These are phyloP conservation scores for Rostratula benghalensis DNA, from an alignment of 2,113 vertebrate species.

Conservation along the genomic window DNA sequence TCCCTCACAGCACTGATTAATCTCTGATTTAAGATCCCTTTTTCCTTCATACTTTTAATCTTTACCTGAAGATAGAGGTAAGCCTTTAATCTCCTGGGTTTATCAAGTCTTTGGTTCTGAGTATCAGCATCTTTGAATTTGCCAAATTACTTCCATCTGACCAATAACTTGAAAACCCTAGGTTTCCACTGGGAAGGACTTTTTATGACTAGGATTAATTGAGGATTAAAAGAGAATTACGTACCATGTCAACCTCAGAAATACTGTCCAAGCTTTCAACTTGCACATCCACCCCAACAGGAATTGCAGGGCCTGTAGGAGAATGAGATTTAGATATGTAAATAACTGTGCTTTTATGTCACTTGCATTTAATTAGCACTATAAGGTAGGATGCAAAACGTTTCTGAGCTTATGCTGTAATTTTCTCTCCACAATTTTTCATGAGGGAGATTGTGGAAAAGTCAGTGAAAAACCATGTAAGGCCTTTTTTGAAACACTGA, in stretches of 20 bases:
- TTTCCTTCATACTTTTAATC: not conserved
- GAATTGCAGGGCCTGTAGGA: constrained; percentile 89
- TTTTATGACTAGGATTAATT: not conserved
- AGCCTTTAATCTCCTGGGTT: not conserved
- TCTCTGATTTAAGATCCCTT: not conserved
- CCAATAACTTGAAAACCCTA: not conserved
- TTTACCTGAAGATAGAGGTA: not conserved
- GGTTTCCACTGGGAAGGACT: not conserved
- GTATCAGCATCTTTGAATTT: not conserved
- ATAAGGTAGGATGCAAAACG: not conserved
- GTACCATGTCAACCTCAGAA: constrained; percentile 96
- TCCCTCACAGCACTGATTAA: not conserved
- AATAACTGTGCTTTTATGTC: not conserved
- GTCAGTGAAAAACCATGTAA: not conserved
- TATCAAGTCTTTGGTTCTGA: not conserved
- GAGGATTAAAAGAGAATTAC: not conserved
- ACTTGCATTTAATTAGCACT: not conserved
- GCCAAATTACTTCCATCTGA: not conserved
- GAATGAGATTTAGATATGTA: constrained; percentile 34
- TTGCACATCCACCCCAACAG: constrained; percentile 94
- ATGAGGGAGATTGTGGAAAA: not conserved
- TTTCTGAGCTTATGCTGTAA: not conserved
- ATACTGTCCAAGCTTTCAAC: constrained; percentile 97
- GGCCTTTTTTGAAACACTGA: not conserved
- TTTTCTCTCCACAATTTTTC: not conserved